Conservation (phyloP, 2,888 invertebrate species). For the Temnothorax rugatulus region DNA sequence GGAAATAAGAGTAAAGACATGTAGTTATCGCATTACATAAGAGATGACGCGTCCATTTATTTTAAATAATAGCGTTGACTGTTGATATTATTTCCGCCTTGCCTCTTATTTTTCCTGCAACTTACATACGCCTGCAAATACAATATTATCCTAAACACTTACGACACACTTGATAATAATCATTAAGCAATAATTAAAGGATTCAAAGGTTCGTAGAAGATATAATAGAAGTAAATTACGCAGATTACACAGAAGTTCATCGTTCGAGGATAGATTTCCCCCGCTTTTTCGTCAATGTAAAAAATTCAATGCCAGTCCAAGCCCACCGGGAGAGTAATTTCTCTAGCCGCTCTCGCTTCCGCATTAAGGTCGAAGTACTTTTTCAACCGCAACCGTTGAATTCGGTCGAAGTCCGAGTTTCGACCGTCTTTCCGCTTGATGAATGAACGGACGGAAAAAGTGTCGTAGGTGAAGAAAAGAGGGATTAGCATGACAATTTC, state of each 20-base stretch:
- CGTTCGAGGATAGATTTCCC: constrained; percentile 1
- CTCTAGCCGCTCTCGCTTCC: constrained; percentile 1
- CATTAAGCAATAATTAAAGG: background rate
- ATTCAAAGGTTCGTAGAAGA: background rate
- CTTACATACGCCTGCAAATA: background rate
- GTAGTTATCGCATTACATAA: background rate
- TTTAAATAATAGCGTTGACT: background rate
- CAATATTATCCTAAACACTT: background rate
- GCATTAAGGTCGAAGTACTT: constrained; percentile 48
- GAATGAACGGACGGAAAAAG: constrained; percentile 50
- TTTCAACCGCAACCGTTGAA: constrained; percentile 35
- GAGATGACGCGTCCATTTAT: background rate
- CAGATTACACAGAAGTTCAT: background rate
- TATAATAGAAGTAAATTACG: constrained; percentile 9
- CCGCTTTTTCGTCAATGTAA: background rate
- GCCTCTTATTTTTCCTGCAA: background rate
- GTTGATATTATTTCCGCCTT: background rate
- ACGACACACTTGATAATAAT: background rate
- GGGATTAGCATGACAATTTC: constrained; percentile 59
- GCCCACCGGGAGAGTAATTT: constrained; percentile 7
- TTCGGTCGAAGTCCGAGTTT: constrained; percentile 24
- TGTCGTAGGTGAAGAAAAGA: constrained; percentile 54
- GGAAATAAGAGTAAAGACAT: background rate
- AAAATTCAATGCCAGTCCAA: background rate
- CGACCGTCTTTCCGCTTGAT: constrained; percentile 23